Percentiles rank a stretch among this genome's conserved stretches.
Conservation (phyloP, 2,113 vertebrate genomes). For the Agelaius phoeniceus region DNA sequence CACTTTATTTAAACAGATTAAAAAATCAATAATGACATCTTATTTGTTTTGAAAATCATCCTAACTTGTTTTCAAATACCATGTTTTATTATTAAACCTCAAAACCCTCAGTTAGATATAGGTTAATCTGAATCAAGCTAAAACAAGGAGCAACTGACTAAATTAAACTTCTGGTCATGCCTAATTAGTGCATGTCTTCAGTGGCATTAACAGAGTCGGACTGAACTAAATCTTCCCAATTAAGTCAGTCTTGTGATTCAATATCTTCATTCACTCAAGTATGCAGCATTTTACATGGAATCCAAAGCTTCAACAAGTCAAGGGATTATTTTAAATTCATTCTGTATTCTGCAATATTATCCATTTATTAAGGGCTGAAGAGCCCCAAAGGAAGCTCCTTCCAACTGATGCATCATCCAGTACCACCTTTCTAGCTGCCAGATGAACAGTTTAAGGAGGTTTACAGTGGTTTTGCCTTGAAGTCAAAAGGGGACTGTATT, state of each 20-base stretch:
- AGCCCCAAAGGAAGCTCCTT: neutral
- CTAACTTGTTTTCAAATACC: neutral
- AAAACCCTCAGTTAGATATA: neutral
- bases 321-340: neutral
- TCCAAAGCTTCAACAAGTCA: neutral
- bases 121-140: neutral
- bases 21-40: neutral
- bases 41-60: conserved; percentile 11
- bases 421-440: neutral
- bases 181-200: conserved; percentile 24
- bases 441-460: neutral
- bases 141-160: neutral
- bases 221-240: neutral
- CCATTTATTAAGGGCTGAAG: neutral
- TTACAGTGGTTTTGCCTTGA: neutral
- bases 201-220: neutral
- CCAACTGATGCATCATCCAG: neutral
- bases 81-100: neutral
- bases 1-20: neutral
- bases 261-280: neutral
- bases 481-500: neutral
- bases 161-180: conserved; percentile 1
- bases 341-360: neutral
- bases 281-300: neutral
- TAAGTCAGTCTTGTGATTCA: neutral